Evolutionary conservation across 1,140 invertebrate species (phyloP).

Genomic region (Magallana angulata): DNA sequence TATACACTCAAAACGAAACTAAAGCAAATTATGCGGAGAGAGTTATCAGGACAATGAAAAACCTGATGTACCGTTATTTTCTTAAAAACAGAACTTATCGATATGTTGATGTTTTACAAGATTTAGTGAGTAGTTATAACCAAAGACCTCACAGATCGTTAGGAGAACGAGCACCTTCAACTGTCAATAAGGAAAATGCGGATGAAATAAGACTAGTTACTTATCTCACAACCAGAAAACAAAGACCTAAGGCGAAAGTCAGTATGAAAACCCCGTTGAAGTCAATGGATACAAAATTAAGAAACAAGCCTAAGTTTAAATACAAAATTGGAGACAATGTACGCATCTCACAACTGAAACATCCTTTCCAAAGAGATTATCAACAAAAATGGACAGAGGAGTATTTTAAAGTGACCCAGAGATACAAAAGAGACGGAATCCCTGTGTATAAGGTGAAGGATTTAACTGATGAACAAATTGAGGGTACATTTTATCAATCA

Average conservation of each 20-base stretch:
- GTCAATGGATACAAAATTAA: slow-evolving; percentile 19
- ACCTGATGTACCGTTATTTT: slow-evolving; percentile 48
- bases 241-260: not conserved
- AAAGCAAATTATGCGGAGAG: slow-evolving; percentile 50
- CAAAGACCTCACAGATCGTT: slow-evolving; percentile 46
- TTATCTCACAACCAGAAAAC: slow-evolving; percentile 38
- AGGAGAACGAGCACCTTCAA: slow-evolving; percentile 20
- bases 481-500: slow-evolving; percentile 52
- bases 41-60: slow-evolving; percentile 22
- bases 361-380: slow-evolving; percentile 48
- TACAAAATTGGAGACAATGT: slow-evolving; percentile 53
- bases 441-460: slow-evolving; percentile 54
- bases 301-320: slow-evolving; percentile 22
- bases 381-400: slow-evolving; percentile 53
- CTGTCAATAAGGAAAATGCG: slow-evolving; percentile 42
- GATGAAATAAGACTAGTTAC: slow-evolving; percentile 42
- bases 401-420: slow-evolving; percentile 50
- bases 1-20: slow-evolving; percentile 45
- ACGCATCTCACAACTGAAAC: slow-evolving; percentile 46
- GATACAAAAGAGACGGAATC: slow-evolving; percentile 44
- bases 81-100: slow-evolving; percentile 43
- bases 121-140: slow-evolving; percentile 46
- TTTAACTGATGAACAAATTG: slow-evolving; percentile 41
- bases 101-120: slow-evolving; percentile 46
- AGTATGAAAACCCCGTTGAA: not conserved